Evolutionary conservation across 2,888 invertebrate species (phyloP), one percentile per base, ranked within the genome.

Genomic region (Meteorus colon): DNA sequence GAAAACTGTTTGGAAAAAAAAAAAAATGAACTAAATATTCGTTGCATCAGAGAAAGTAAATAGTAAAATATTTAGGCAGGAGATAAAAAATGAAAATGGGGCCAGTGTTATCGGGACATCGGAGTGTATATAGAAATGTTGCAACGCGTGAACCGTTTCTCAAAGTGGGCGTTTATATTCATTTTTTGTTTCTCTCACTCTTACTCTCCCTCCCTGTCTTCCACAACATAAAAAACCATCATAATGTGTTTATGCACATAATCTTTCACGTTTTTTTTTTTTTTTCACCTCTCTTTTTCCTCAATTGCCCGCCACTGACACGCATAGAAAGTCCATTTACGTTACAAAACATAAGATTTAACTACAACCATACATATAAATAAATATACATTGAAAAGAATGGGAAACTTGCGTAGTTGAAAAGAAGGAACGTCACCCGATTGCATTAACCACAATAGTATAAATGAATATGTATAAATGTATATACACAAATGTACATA

Each of bases 21-120:
- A 48, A n/a, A 48, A 0, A n/a, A 24, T 4, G 19, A 24, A 24
- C 55, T 2, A n/a, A n/a, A 48, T 48, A 5, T 19, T 8, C 41
- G 55, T 55, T 55, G 55, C 19, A 55, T 55, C 55, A 55, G 19
- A 55, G 19, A 55, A 55, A 55, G 55, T 55, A 55, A 55, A 19
- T 19, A 55, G 55, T 19, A 55, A 55, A 19, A 55, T 55, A 55
- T 55, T 55, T 55, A 19, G 19, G 55, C 19, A 48, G n/a, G 48
- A 48, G n/a, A 48, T 48, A 55, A 55, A 55, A 19, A 55, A 55
- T 19, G 24, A 55, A 55, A 55, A 55, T 55, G 19, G 19, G 55
- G 55, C 19, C 55, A 19, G 55, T 55, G 55, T 55, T 55, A 55
- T 55, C 55, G 55, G 55, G 55, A 55, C 55, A 55, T 55, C 55